These are phyloP conservation scores for Heterodera filipjevi DNA, from an alignment of 2,888 invertebrate species.

Conservation along the genomic window DNA sequence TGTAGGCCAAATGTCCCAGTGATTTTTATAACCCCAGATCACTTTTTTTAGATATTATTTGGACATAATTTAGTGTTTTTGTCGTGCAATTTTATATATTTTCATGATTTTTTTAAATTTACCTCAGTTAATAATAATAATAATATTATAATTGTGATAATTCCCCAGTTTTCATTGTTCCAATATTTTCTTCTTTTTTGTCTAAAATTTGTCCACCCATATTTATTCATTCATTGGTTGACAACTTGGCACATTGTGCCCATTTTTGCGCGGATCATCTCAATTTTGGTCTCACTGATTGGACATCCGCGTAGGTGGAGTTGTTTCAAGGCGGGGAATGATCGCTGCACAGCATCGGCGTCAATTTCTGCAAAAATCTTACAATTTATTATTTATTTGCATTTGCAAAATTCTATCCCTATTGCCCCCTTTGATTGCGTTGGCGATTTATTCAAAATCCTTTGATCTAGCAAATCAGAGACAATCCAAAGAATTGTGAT, in stretches of 20 bases:
- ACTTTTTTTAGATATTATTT: neutral
- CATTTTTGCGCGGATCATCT: neutral
- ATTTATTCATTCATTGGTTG: neutral
- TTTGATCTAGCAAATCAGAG: too few species aligned
- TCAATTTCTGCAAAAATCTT: neutral
- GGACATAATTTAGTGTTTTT: neutral
- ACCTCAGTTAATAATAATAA: too few species aligned
- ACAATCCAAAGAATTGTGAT: too few species aligned
- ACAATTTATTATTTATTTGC: neutral
- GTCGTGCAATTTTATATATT: neutral
- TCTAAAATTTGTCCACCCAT: too few species aligned
- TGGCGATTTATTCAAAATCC: too few species aligned
- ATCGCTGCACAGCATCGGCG: neutral
- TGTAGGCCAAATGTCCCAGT: too few species aligned
- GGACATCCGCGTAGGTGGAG: conserved; percentile 13
- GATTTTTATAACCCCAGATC: too few species aligned
- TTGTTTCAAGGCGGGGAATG: conserved; percentile 20
- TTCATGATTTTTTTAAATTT: neutral
- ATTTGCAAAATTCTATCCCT: neutral
- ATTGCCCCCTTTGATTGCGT: neutral
- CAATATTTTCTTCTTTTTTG: too few species aligned
- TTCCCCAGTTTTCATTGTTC: too few species aligned
- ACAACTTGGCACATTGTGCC: conserved; percentile 23
- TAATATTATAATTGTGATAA: too few species aligned
- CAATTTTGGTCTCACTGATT: conserved; percentile 6